Percentiles rank a stretch among this genome's conserved stretches.
Evolutionary conservation across 1,140 invertebrate genomes (phyloP).

Genomic region (Diploscapter pachys): DNA sequence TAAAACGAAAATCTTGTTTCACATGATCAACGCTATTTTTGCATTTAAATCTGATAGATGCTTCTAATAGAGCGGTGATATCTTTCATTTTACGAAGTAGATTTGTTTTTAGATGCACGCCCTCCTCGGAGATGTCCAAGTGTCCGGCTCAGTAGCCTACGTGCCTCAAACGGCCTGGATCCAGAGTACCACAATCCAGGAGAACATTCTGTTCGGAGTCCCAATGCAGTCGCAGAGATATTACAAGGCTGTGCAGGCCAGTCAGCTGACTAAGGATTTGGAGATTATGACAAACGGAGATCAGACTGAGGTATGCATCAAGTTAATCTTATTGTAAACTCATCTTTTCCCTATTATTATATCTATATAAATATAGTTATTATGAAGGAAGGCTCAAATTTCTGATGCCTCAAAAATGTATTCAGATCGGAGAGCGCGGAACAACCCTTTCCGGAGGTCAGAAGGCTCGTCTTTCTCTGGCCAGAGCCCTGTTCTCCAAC

Average conservation of each 20-base stretch:
- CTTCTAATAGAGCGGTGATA: slow-evolving; percentile 4
- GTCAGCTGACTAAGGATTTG: slow-evolving; percentile 60
- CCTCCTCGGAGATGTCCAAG: slow-evolving; percentile 63
- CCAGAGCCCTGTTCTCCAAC: slow-evolving; percentile 63
- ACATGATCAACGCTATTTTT: background rate
- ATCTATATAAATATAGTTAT: no score
- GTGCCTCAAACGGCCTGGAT: slow-evolving; percentile 71
- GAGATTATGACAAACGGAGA: slow-evolving; percentile 69
- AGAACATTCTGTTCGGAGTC: slow-evolving; percentile 72
- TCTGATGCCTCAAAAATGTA: slow-evolving; percentile 52
- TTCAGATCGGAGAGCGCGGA: slow-evolving; percentile 65
- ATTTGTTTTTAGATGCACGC: slow-evolving; percentile 57
- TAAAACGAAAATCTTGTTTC: background rate
- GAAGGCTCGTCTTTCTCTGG: slow-evolving; percentile 74
- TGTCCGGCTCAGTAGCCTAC: slow-evolving; percentile 68
- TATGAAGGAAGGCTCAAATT: background rate
- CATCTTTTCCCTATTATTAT: no score
- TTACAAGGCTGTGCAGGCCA: slow-evolving; percentile 57
- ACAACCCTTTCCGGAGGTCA: slow-evolving; percentile 74
- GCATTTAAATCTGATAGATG: background rate
- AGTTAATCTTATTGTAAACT: background rate
- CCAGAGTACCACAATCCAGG: slow-evolving; percentile 67
- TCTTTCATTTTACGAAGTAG: background rate
- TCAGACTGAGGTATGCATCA: slow-evolving; percentile 64
- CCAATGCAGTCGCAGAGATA: slow-evolving; percentile 65